phyloP scores from a whole-genome alignment of 1,140 invertebrate genomes.

The Oryzaephilus surinamensis region DNA sequence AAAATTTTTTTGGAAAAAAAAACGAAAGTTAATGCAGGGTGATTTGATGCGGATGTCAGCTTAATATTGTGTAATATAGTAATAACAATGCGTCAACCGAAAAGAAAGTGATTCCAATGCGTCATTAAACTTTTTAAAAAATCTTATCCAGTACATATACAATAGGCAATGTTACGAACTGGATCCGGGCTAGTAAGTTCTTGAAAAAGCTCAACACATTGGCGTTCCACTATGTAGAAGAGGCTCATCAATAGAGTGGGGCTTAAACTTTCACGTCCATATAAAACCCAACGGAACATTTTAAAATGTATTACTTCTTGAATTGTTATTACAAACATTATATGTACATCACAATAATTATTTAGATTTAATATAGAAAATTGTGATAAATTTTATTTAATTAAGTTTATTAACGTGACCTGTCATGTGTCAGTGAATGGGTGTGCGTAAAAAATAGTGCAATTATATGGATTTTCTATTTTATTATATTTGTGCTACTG shows the following conservation, averaged over 20 bases:
- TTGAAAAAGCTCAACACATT: constrained; percentile 14
- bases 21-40: neutral
- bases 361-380: constrained; percentile 7
- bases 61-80: constrained; percentile 19
- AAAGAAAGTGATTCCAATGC: constrained; percentile 26
- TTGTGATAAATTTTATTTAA: no score
- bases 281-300: constrained; percentile 34
- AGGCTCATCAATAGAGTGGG: constrained; percentile 25
- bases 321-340: no score
- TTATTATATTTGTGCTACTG: constrained; percentile 3
- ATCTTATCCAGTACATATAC: constrained; percentile 10
- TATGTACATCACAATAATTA: no score
- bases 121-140: constrained; percentile 21
- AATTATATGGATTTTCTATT: constrained; percentile 5
- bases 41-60: constrained; percentile 9
- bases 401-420: no score
- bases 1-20: constrained; percentile 14
- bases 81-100: constrained; percentile 18
- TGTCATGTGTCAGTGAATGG: constrained; percentile 6
- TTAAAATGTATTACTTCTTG: constrained; percentile 33
- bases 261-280: constrained; percentile 33
- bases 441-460: no score
- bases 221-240: constrained; percentile 19
- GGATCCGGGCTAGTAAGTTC: constrained; percentile 15
- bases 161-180: constrained; percentile 8